Base-by-base conservation (phyloP, 2,797 vertebrate species). In the Rhyacichthys aspro region DNA sequence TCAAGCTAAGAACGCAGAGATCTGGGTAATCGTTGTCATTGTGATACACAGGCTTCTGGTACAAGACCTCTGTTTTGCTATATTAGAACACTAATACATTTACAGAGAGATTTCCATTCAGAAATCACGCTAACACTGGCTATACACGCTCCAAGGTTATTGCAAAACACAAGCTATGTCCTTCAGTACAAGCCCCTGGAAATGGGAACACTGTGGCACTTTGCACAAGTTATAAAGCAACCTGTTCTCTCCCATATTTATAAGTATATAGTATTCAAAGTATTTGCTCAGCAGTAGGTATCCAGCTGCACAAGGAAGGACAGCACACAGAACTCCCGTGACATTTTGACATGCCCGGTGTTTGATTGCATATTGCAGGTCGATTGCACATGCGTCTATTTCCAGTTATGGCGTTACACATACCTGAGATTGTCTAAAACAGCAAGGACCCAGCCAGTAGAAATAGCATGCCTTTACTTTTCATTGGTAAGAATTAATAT, bases 1-100 rank as follows among this genome's bases (percentile, higher is more conserved):
- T 93, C 84, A 92, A 92, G 91, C 91, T 82, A 90, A 92, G 91
- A 91, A 92, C 90, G 89, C 88, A 89, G 89, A 88, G 89, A 90
- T 92, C 74, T 91, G 87, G 90, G 87, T 88, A 91, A 91, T 89
- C 86, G 59, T 79, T 91, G 89, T 89, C 89, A 88, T 88, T 88
- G 86, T 86, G 86, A 87, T 86, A 85, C 83, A 81, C 59, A 70
- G 50, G 52, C 72, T 85, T 74, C n/a, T 88, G 86, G 80, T 78
- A 70, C 74, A 83, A 83, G 74, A 84, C 68, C 60, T 16, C 53
- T 79, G 69, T 64, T 67, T 84, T 71, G 76, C 81, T 72, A 72
- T 82, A 75, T 58, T 75, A 48, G 70, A 72, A 75, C 63, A 53
- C 64, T 69, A 70, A 76, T 80, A 61, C 11, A 14, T 67, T 68